A percentile compares a stretch with the other conserved stretches of the same genome.
phyloP scores from a whole-genome alignment of 2,797 vertebrate species.

The Paramormyrops hopkinsi region DNA sequence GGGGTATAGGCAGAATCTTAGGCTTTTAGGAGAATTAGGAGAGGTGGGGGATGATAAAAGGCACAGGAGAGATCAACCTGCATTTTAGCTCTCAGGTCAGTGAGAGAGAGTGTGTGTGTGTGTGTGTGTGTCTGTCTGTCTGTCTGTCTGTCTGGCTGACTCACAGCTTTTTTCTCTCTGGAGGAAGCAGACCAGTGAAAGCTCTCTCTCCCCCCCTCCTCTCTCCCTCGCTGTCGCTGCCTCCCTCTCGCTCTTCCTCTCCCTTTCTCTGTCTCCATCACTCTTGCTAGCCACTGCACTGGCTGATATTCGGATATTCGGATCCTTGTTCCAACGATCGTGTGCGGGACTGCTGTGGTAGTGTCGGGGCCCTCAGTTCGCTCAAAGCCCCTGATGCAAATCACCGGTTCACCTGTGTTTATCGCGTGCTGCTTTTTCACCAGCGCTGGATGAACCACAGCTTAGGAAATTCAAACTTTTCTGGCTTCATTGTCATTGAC shows the following conservation, averaged over 20 bases:
- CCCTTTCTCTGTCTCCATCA: background rate
- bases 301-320: constrained; percentile 40
- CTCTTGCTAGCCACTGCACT: constrained; percentile 52
- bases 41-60: background rate
- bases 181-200: background rate
- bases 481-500: background rate
- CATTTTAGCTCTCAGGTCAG: constrained; percentile 45
- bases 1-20: constrained; percentile 34
- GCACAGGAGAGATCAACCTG: constrained; percentile 47
- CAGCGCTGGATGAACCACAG: background rate
- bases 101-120: background rate
- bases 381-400: background rate
- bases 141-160: constrained; percentile 40
- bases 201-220: background rate
- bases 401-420: background rate
- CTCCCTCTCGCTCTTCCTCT: background rate
- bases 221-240: background rate
- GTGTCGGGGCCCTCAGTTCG: background rate
- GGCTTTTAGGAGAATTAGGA: constrained; percentile 25
- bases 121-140: background rate
- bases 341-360: background rate
- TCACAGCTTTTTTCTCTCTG: constrained; percentile 45
- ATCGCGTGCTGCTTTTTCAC: background rate
- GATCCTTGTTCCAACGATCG: background rate
- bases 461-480: background rate